phyloP scores from a whole-genome alignment of 2,888 invertebrate genomes.

The Tortrix viridana region DNA sequence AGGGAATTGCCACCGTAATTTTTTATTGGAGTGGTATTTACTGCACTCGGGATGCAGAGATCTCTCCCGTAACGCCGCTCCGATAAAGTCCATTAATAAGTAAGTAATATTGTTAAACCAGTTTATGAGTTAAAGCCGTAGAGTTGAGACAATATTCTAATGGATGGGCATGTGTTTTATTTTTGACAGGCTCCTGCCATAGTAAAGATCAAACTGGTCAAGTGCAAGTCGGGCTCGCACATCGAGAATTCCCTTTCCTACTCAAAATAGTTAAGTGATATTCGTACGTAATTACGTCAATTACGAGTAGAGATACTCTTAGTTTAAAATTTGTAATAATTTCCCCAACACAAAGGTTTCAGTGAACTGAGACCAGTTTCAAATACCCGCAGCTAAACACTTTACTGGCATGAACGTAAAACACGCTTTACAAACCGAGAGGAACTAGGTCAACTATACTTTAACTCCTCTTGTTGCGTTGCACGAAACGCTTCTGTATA shows the following conservation, averaged over 20 bases:
- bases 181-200: too few relatives aligned
- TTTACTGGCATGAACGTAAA: slow-evolving; percentile 19
- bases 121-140: too few relatives aligned
- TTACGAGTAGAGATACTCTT: too few relatives aligned
- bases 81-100: neutral
- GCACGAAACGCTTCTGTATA: slow-evolving; percentile 17
- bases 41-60: neutral
- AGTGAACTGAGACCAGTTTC: neutral
- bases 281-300: too few relatives aligned
- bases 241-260: too few relatives aligned
- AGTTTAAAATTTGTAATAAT: too few relatives aligned
- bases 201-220: too few relatives aligned
- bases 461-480: slow-evolving; percentile 30
- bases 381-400: slow-evolving; percentile 9
- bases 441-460: slow-evolving; percentile 35
- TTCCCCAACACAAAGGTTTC: neutral
- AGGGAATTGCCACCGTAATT: neutral
- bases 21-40: neutral
- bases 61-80: neutral
- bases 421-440: neutral
- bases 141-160: too few relatives aligned
- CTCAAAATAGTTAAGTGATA: too few relatives aligned
- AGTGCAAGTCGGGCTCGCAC: too few relatives aligned
- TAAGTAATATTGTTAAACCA: too few relatives aligned
- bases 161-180: too few relatives aligned